Evolutionary conservation across 1,140 invertebrate genomes (phyloP).

Genomic region (Goniozus legneri): DNA sequence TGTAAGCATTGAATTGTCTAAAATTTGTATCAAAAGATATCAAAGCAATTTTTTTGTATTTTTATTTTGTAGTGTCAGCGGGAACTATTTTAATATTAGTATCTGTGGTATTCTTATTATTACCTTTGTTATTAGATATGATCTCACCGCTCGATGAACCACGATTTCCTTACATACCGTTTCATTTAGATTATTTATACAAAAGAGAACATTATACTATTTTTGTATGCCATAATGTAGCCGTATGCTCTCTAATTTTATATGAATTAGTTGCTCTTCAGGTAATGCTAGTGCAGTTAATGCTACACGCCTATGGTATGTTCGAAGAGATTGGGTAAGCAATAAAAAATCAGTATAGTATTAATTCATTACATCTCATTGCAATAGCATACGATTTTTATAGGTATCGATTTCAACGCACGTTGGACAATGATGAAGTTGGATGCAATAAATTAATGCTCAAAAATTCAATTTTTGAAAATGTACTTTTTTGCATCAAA

Average conservation of each 20-base stretch:
- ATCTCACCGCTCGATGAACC: background rate
- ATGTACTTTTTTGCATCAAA: background rate
- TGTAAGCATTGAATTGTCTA: background rate
- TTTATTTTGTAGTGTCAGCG: no score
- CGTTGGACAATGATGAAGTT: background rate
- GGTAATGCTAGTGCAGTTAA: no score
- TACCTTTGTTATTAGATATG: background rate
- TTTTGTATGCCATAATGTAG: no score
- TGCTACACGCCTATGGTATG: background rate
- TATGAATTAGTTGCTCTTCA: no score
- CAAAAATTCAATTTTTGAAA: background rate
- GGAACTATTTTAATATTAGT: no score
- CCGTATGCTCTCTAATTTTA: no score
- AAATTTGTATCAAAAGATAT: no score
- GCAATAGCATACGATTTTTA: background rate
- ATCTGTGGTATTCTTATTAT: no score
- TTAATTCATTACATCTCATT: background rate
- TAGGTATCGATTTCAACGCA: background rate
- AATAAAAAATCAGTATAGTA: background rate
- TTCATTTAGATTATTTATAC: background rate
- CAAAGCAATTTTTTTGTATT: no score
- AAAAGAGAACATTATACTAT: background rate
- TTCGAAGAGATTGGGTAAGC: background rate
- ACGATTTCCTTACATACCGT: background rate
- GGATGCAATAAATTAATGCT: background rate